These are phyloP conservation scores for Nasonia vitripennis DNA, from an alignment of 1,140 invertebrate genomes.

Conservation along the genomic window DNA sequence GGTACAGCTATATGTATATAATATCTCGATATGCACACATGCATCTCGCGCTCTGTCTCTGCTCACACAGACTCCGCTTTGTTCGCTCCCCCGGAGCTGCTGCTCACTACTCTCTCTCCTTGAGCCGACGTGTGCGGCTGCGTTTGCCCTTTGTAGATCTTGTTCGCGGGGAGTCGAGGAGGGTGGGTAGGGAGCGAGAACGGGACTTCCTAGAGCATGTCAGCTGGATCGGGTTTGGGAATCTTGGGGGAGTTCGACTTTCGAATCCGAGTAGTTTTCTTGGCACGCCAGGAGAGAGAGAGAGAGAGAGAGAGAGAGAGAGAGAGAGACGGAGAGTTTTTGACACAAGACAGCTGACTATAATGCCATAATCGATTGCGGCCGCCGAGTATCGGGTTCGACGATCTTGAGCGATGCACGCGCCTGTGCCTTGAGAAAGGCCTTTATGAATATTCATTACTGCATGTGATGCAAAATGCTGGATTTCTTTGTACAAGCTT, in stretches of 20 bases:
- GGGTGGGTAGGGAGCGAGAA: not conserved
- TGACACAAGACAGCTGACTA: conserved; percentile 49
- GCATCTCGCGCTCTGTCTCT: not conserved
- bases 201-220: not conserved
- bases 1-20: not conserved
- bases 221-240: not conserved
- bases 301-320: too few relatives aligned
- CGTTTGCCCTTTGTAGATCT: not conserved
- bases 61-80: not conserved
- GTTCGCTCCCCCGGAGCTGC: not conserved
- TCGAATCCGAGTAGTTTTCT: too few relatives aligned
- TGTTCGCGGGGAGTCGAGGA: not conserved
- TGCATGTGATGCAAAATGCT: not conserved
- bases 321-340: not conserved
- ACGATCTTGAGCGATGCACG: not conserved
- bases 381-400: not conserved
- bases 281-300: too few relatives aligned
- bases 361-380: conserved; percentile 47
- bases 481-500: not conserved
- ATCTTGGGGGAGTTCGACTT: not conserved
- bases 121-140: not conserved
- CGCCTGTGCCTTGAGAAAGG: not conserved
- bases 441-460: not conserved
- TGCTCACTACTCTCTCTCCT: not conserved
- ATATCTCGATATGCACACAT: not conserved